Percentiles rank a stretch among this genome's conserved stretches.
Conservation (phyloP, 2,797 vertebrate genomes). For the Cryptoprocta ferox region DNA sequence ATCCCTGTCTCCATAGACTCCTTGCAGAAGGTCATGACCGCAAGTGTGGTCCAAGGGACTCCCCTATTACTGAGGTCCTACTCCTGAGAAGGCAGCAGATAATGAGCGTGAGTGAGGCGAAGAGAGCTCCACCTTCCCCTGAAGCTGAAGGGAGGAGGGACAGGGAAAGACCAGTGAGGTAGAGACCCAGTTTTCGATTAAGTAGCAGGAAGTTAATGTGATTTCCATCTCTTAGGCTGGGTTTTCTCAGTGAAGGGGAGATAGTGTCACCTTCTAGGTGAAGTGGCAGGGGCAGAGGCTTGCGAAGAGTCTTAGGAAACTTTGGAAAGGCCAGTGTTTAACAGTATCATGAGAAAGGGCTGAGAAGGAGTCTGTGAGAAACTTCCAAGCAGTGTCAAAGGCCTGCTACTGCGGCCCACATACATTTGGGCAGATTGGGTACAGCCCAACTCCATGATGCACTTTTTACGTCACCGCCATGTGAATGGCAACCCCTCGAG, state of each 20-base stretch:
- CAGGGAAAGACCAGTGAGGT: background rate
- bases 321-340: background rate
- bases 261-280: background rate
- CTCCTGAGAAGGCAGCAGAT: background rate
- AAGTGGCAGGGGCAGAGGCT: background rate
- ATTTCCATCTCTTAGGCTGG: background rate
- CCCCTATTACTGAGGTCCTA: background rate
- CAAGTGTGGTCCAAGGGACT: background rate
- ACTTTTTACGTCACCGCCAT: accelerated
- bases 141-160: background rate
- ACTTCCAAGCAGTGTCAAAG: background rate
- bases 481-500: background rate
- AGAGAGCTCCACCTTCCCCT: background rate
- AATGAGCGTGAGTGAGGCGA: background rate
- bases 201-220: background rate
- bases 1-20: background rate
- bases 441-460: background rate
- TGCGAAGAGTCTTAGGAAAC: background rate
- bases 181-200: background rate
- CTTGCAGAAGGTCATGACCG: background rate
- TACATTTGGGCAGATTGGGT: accelerated
- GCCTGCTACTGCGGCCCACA: background rate
- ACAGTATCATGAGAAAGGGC: background rate
- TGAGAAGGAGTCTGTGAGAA: background rate
- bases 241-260: background rate